Percentiles rank a stretch among this genome's conserved stretches.
These are phyloP conservation scores for Isichthys henryi DNA, from an alignment of 2,113 vertebrate genomes.

Conservation along the genomic window DNA sequence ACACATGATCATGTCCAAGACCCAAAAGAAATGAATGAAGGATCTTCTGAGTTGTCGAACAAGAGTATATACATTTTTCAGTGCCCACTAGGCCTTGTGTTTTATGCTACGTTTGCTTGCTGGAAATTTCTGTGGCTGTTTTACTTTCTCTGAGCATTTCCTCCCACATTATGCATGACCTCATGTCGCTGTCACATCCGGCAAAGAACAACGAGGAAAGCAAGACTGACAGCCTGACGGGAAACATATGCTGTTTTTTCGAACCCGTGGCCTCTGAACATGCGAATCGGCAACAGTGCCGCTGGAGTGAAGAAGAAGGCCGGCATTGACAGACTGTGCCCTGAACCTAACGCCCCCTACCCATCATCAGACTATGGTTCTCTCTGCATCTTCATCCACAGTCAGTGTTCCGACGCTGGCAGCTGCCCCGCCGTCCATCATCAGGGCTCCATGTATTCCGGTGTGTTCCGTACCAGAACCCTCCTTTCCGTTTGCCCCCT, in stretches of 20 bases:
- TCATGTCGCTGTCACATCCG: background rate
- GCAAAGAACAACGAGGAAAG: background rate
- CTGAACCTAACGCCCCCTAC: background rate
- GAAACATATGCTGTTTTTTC: slow-evolving; percentile 13
- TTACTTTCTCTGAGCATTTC: background rate
- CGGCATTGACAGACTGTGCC: background rate
- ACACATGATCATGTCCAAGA: background rate
- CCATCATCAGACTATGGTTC: background rate
- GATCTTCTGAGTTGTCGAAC: no score
- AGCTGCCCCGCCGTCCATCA: background rate
- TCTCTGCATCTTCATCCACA: background rate
- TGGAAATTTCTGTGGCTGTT: background rate
- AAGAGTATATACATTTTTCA: background rate
- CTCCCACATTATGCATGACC: background rate
- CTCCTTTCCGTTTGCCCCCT: background rate
- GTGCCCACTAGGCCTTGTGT: background rate
- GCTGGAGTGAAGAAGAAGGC: background rate
- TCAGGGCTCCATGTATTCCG: background rate
- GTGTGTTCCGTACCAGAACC: background rate
- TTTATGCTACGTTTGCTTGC: background rate
- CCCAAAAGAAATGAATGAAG: background rate
- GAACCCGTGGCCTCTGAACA: background rate
- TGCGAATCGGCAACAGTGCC: background rate
- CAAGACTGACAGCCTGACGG: background rate
- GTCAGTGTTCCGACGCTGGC: background rate